phyloP scores from a whole-genome alignment of 2,888 invertebrate genomes.

The Hydroisotoma schaefferi region DNA sequence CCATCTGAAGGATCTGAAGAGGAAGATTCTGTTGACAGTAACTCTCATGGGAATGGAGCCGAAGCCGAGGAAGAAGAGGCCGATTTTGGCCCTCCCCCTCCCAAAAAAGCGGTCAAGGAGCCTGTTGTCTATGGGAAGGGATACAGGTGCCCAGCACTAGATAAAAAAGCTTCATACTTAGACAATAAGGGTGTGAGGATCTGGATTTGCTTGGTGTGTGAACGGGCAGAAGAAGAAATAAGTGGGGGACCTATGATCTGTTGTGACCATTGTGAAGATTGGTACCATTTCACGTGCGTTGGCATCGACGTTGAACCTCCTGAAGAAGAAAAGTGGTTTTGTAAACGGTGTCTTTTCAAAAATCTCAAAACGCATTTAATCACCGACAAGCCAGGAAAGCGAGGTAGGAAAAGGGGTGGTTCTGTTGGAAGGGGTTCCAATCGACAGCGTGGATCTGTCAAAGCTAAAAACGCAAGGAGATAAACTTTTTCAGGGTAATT shows the following conservation, averaged over 20 bases:
- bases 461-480: too few relatives aligned
- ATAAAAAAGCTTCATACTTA: slow-evolving; percentile 26
- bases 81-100: not conserved
- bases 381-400: too few relatives aligned
- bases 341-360: slow-evolving; percentile 35
- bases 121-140: slow-evolving; percentile 16
- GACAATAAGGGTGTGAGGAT: slow-evolving; percentile 25
- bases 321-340: slow-evolving; percentile 37
- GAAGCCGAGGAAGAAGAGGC: not conserved
- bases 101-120: not conserved
- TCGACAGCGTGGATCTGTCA: too few relatives aligned
- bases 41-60: too few relatives aligned
- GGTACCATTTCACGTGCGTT: slow-evolving; percentile 37
- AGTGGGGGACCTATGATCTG: slow-evolving; percentile 33
- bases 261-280: slow-evolving; percentile 39
- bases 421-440: too few relatives aligned
- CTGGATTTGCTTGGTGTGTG: slow-evolving; percentile 40
- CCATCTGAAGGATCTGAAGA: not conserved
- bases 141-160: slow-evolving; percentile 29
- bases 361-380: too few relatives aligned
- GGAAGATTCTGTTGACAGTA: not conserved
- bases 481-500: too few relatives aligned
- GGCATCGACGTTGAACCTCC: slow-evolving; percentile 26
- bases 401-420: too few relatives aligned
- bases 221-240: slow-evolving; percentile 29